phyloP scores from a whole-genome alignment of 2,797 vertebrate genomes.

The Sarcoramphus papa region DNA sequence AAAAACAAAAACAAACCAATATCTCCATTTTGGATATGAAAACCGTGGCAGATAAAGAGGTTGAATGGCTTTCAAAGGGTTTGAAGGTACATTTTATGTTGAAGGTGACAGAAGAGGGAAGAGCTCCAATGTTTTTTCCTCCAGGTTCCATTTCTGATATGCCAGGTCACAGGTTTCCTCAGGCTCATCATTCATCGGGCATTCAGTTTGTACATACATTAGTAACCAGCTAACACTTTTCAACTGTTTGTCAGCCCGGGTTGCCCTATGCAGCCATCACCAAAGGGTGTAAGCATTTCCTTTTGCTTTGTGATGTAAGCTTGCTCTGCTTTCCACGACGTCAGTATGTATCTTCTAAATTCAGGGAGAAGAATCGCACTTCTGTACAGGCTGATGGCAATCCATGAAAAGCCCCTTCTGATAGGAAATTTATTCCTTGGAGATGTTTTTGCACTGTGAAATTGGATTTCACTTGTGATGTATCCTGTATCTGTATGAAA shows the following conservation, averaged over 20 bases:
- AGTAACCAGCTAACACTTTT: not conserved
- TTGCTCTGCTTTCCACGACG: accelerated
- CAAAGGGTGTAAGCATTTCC: accelerated
- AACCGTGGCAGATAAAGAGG: not conserved
- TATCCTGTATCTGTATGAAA: accelerated
- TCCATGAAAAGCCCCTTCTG: not conserved
- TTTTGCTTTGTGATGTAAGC: not conserved
- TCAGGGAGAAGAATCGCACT: not conserved
- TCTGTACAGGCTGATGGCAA: not conserved
- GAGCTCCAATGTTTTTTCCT: not conserved
- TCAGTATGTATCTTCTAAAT: accelerated
- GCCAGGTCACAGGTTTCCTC: not conserved
- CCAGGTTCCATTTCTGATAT: accelerated
- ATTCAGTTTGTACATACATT: not conserved
- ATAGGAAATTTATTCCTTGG: not conserved
- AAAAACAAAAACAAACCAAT: not conserved
- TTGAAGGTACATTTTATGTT: not conserved
- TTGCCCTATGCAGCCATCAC: not conserved
- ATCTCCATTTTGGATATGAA: not conserved
- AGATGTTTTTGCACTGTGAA: not conserved
- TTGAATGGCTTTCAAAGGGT: not conserved
- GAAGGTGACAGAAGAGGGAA: not conserved
- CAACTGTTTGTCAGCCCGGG: not conserved
- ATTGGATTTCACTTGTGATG: not conserved
- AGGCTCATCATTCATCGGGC: not conserved